Base-by-base conservation (phyloP, 1,140 invertebrate genomes). In the Hirudo medicinalis region DNA sequence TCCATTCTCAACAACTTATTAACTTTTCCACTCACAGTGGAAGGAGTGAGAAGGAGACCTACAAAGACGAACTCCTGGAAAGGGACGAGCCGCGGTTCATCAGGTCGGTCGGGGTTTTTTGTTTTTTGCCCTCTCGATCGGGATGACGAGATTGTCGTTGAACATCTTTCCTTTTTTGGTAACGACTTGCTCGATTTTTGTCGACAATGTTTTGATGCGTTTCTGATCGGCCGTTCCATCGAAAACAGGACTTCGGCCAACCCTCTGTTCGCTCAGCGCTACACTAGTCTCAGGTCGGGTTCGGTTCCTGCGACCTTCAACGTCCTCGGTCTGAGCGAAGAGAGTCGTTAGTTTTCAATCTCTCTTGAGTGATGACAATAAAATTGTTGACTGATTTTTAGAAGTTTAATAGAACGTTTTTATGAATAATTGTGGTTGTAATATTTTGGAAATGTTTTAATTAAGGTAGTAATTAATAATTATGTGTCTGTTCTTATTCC, bases 11-110 rank as follows among this genome's bases (percentile, higher is more conserved):
- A 19, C 3, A 20, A 57, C 15, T 67, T 15, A 36, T 72, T 69
- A 20, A 40, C 53, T 49, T 49, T 68, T 20, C 67, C 72, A 27
- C 73, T 75, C 92, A 91, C 81, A 89, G 89, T 69, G 92, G 92
- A 2, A 84, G 91, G 71, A 92, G 91, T 22, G 91, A 94, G 81
- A 85, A 87, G 54, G 92, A 95, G 83, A 90, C 94, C 69, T 81
- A 92, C 67, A 88, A 89, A 77, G 89, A 90, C 66, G 75, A 74
- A 27, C 78, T 76, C 55, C 71, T 72, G n/a, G 74, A 77, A 36
- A 54, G 71, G 60, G 68, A 75, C 55, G 77, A 78, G 29, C 77
- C 77, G 17, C 54, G 71, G 8, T 76, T 77, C 32, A 71, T 74
- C 8, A 74, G 77, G 67, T 76, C 73, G 22, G 69, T n/a, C 15